Conservation (phyloP, 2,797 vertebrate genomes). For the Hybognathus amarus region DNA sequence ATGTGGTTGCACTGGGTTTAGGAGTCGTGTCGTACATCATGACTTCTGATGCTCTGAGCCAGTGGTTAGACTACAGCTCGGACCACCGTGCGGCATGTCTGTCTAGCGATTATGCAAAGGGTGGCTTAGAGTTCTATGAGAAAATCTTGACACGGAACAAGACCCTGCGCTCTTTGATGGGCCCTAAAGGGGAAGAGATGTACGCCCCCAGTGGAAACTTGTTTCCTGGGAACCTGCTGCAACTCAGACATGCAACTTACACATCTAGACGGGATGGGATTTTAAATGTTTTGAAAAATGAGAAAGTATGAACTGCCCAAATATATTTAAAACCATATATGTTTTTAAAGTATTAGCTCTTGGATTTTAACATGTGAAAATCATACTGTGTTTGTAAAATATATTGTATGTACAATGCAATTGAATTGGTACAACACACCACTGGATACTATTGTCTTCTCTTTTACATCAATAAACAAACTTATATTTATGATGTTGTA, state of each 20-base stretch:
- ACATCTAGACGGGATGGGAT: conserved; percentile 86
- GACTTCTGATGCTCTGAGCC: conserved; percentile 77
- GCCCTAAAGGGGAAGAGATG: conserved; percentile 79
- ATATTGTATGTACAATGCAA: neutral
- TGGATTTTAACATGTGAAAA: neutral
- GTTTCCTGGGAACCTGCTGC: conserved; percentile 83
- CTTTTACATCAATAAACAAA: conserved; percentile 9
- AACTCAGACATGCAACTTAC: conserved; percentile 87
- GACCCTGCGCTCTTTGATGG: conserved; percentile 85
- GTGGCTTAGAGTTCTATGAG: conserved; percentile 93
- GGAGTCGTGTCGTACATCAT: conserved; percentile 82
- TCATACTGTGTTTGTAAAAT: neutral
- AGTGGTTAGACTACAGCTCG: conserved; percentile 82
- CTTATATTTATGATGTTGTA: neutral
- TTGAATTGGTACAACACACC: neutral
- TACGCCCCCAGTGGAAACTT: conserved; percentile 89
- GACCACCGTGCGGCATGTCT: conserved; percentile 81
- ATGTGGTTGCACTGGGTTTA: conserved; percentile 71
- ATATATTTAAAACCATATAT: neutral
- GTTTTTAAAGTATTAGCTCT: neutral
- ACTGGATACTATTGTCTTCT: neutral
- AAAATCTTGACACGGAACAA: conserved; percentile 87
- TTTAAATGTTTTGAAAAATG: conserved; percentile 75
- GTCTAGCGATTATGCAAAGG: conserved; percentile 82
- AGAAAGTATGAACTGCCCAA: conserved; percentile 62